Percentiles rank a stretch among this genome's conserved stretches.
Evolutionary conservation across 2,113 vertebrate species (phyloP).

Genomic region (Brienomyrus brachyistius): DNA sequence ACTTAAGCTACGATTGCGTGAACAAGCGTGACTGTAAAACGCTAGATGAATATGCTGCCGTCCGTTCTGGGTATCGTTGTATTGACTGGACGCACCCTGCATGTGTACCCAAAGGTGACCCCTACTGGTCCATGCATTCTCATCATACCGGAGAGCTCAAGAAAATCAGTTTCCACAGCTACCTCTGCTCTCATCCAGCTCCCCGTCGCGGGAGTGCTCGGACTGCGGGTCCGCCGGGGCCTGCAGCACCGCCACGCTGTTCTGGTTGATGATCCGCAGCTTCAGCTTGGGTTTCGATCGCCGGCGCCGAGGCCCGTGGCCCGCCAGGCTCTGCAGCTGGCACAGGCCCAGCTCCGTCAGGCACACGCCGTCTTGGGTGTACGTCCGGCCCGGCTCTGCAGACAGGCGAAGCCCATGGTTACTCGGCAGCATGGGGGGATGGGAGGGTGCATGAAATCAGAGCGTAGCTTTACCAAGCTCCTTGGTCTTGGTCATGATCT

Average conservation of each 20-base stretch:
- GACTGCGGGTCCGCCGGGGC: constrained; percentile 73
- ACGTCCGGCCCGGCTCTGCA: constrained; percentile 80
- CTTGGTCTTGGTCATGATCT: constrained; percentile 71
- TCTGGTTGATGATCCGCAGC: constrained; percentile 96
- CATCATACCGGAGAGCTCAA: neutral
- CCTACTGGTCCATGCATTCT: neutral
- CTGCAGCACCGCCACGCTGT: constrained; percentile 94
- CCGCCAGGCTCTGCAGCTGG: constrained; percentile 86
- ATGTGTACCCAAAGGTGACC: neutral
- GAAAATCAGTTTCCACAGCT: constrained; percentile 1
- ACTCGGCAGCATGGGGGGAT: neutral
- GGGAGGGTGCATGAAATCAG: too few species aligned
- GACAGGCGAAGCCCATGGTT: neutral
- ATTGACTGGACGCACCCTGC: neutral
- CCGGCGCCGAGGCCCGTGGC: constrained; percentile 73
- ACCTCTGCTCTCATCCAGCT: constrained; percentile 81
- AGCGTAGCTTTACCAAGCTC: constrained; percentile 64
- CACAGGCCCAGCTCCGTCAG: constrained; percentile 87
- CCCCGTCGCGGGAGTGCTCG: constrained; percentile 73
- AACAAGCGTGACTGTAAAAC: neutral
- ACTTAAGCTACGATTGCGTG: neutral
- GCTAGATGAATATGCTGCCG: neutral
- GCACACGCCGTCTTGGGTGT: constrained; percentile 93
- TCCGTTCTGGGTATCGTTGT: neutral
- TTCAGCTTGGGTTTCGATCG: constrained; percentile 93